Evolutionary conservation across 2,113 vertebrate genomes (phyloP), one percentile per base, ranked within the genome.

Genomic region (Anoplopoma fimbria): DNA sequence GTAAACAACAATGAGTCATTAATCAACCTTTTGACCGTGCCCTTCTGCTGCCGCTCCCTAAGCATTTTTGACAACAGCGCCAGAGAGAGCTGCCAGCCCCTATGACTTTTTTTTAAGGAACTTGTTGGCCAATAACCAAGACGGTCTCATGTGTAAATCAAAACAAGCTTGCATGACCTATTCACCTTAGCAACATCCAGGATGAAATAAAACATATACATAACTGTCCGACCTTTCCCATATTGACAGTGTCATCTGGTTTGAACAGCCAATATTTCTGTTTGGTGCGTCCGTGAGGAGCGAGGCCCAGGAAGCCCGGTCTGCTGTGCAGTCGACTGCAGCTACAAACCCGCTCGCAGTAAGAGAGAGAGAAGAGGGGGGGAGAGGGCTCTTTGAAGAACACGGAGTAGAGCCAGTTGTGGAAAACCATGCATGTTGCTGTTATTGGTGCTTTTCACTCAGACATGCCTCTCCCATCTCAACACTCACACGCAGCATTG

Each of bases 1-100:
- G 79, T 81, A 89, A 93, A 94, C 86, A 90, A 75, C 40, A 31
- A 47, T 45, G 38, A 49, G 77, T 81, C 90, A 92, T 95, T 92
- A 93, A 93, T 93, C 93, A 94, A 84, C 74, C 57, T 82, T 81
- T 74, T 89, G 86, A 94, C 89, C 83, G 75, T 71, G 69, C 64
- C 77, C 42, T 72, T 51, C 79, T 79, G 45, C 62, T 69, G 81
- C 88, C 90, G 77, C 91, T 90, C 92, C 88, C 86, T 70, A 8
- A 19, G 2, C 3, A 10, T 86, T 70, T 89, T 80, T 82, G 23
- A 91, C 83, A 69, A 36, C 53, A 84, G 89, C 57, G 65, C 82
- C 89, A 85, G 88, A 70, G 60, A 81, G 65, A 91, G 82, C 75
- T 86, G 87, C 79, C 89, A 83, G 58, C 89, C 82, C 89, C 21